Evolutionary conservation across 2,113 vertebrate genomes (phyloP).

Genomic region (Elgaria multicarinata): DNA sequence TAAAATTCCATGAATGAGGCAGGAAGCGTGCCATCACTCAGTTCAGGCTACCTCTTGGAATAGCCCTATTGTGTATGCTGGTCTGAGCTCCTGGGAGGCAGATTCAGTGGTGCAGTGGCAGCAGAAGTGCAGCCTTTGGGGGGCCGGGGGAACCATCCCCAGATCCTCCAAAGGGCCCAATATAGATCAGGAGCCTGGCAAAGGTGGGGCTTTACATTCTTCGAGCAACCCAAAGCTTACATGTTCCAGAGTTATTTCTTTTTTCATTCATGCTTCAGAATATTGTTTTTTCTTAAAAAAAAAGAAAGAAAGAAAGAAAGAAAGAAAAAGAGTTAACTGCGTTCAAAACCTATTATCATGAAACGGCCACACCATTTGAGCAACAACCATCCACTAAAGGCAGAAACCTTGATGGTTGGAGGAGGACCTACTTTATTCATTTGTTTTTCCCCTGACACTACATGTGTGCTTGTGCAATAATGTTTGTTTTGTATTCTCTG

Average conservation of each 20-base stretch:
- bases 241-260: conserved; percentile 29
- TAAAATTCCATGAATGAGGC: no score
- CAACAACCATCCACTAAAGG: conserved; percentile 41
- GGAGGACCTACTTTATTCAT: conserved; percentile 59
- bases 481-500: conserved; percentile 74
- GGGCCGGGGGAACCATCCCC: no score
- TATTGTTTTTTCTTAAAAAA: conserved; percentile 11
- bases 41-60: background rate
- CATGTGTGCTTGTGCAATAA: conserved; percentile 51
- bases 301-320: conserved; percentile 50
- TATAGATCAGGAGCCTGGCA: no score
- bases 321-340: conserved; percentile 55
- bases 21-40: background rate
- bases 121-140: no score
- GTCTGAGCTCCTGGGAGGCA: background rate
- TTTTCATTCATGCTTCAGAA: conserved; percentile 38
- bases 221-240: background rate
- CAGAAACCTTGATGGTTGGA: conserved; percentile 57
- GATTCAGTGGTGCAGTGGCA: no score
- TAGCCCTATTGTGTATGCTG: background rate
- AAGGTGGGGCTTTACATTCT: background rate
- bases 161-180: no score
- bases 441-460: conserved; percentile 49
- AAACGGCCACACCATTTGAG: background rate
- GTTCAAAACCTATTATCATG: conserved; percentile 56